Evolutionary conservation across 1,140 invertebrate species (phyloP).

Genomic region (Sesamia nonagrioides): DNA sequence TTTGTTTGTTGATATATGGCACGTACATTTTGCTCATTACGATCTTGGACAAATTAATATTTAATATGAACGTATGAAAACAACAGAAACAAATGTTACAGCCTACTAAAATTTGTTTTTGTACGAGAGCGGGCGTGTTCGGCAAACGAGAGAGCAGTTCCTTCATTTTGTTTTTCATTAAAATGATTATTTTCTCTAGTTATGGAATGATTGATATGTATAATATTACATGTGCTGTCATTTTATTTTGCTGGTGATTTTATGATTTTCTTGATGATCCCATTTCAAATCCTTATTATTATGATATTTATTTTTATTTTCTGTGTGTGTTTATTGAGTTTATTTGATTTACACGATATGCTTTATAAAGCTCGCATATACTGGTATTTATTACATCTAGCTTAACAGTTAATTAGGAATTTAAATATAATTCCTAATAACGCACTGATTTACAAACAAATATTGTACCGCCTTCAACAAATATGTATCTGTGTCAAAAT

Average conservation of each 20-base stretch:
- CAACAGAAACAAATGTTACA: slow-evolving; percentile 49
- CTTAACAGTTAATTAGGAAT: neutral
- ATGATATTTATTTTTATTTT: neutral
- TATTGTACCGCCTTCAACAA: slow-evolving; percentile 6
- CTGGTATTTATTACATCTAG: neutral
- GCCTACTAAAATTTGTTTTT: slow-evolving; percentile 27
- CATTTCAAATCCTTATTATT: slow-evolving; percentile 18
- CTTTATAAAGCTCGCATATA: neutral
- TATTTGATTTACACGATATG: neutral
- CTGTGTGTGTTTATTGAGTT: neutral
- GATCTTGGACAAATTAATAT: slow-evolving; percentile 39
- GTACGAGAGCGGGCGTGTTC: slow-evolving; percentile 47
- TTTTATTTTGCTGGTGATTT: slow-evolving; percentile 33
- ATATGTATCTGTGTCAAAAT: slow-evolving; percentile 1
- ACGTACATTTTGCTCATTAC: slow-evolving; percentile 31
- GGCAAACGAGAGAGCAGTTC: slow-evolving; percentile 43
- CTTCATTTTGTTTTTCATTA: slow-evolving; percentile 30
- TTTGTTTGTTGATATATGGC: neutral
- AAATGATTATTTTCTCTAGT: slow-evolving; percentile 1
- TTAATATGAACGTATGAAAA: slow-evolving; percentile 1
- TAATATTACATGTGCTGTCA: slow-evolving; percentile 21
- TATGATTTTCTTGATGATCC: no score
- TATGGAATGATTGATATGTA: neutral
- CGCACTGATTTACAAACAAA: neutral
- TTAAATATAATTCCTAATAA: neutral